Base-by-base conservation (phyloP, 2,888 invertebrate species). In the Hylaea fasciaria region DNA sequence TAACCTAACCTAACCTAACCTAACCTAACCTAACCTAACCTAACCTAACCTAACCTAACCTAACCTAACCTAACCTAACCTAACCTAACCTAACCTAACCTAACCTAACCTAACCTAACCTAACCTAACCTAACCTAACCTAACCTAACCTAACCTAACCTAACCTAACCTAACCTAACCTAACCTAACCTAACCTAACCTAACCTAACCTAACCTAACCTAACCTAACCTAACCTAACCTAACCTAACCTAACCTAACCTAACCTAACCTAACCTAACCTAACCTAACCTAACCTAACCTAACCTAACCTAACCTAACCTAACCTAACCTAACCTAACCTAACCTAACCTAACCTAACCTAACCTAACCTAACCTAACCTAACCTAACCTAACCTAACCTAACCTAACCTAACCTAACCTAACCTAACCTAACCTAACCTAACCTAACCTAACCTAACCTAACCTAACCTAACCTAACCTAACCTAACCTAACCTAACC, bases 1-100 rank as follows among this genome's bases (percentile, higher is more conserved):
- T 44, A 44, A n/a, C n/a, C n/a, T 9, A 29, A 44, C 44, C 44
- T 44, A 44, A 44, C 44, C 44, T 44, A 44, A n/a, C n/a, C n/a
- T 9, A 29, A 44, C 44, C 44, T 44, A 44, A 44, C 44, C 44
- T 44, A 44, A n/a, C n/a, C n/a, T 9, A 29, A 44, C 44, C 44
- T 44, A 44, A 44, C 44, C 44, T 44, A 44, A n/a, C n/a, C n/a
- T 9, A 29, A 44, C 44, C 44, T 44, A 44, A 44, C 44, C 44
- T 44, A 44, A n/a, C n/a, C n/a, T 9, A 29, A 44, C 44, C 44
- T 44, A 44, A 44, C 44, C 44, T 44, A 44, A n/a, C n/a, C n/a
- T 9, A 29, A 44, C 44, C 44, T 44, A 44, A 44, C 44, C 44
- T 44, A 44, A n/a, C n/a, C n/a, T 9, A 29, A 44, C 44, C 44